phyloP scores from a whole-genome alignment of 2,797 vertebrate species.

The Hyperoplus immaculatus region DNA sequence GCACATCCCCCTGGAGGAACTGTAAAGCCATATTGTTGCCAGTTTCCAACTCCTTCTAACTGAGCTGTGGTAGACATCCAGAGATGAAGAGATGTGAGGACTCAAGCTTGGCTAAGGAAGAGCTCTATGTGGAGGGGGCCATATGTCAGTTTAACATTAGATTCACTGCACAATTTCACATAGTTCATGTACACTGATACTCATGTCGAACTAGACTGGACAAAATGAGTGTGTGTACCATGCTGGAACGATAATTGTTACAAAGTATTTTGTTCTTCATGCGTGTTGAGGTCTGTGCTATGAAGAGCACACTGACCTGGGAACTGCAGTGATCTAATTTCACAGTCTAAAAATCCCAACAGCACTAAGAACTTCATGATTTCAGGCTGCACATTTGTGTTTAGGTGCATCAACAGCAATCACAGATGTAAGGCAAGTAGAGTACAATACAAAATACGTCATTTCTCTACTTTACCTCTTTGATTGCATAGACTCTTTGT shows the following conservation, averaged over 20 bases:
- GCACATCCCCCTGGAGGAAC: constrained; percentile 66
- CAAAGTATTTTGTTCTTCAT: constrained; percentile 9
- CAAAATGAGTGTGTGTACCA: constrained; percentile 20
- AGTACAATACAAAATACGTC: not conserved
- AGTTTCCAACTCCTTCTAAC: constrained; percentile 61
- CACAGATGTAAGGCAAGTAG: not conserved
- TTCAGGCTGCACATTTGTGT: constrained; percentile 17
- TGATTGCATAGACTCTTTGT: not conserved
- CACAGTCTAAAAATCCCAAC: constrained; percentile 49
- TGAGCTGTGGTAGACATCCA: constrained; percentile 60
- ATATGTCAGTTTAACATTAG: constrained; percentile 54
- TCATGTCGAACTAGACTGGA: constrained; percentile 19
- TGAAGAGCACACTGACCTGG: constrained; percentile 36
- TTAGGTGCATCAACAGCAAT: constrained; percentile 8
- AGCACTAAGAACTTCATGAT: constrained; percentile 8
- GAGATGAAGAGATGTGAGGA: constrained; percentile 50
- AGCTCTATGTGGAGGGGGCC: constrained; percentile 32
- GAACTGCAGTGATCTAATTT: constrained; percentile 54
- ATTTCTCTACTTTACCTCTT: constrained; percentile 14
- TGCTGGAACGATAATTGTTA: constrained; percentile 6
- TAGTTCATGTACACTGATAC: not conserved
- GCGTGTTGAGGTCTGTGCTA: constrained; percentile 26
- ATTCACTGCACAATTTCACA: constrained; percentile 26
- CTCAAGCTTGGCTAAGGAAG: constrained; percentile 49
- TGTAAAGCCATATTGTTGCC: constrained; percentile 68